Evolutionary conservation across 1,140 invertebrate genomes (phyloP), one percentile per base, ranked within the genome.

Genomic region (Pseudobourletiella spinata): DNA sequence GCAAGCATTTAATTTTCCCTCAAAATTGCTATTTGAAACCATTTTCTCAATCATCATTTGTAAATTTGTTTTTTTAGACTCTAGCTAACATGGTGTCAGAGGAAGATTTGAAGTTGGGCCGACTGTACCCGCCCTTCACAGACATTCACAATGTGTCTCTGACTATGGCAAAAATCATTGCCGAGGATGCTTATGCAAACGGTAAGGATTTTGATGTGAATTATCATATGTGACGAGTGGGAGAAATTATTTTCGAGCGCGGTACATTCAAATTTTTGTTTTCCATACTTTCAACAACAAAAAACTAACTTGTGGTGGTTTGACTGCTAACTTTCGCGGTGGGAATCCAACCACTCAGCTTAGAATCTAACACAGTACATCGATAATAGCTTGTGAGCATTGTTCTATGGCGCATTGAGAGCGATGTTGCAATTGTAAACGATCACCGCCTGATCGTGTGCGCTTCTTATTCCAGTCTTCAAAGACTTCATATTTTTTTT

Each of bases 111-210:
- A 80, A 80, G 0, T 82, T 83, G 59, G 65, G 95, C 95, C 87
- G 91, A 65, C 80, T 99, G 25, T 99, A 98, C 74, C 97, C 97
- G 16, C 91, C 94, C 0, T 78, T 99, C 11, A 77, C 81, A n/a
- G 82, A 85, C 18, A 95, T 99, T 70, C 83, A 86, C 64, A 83
- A 89, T 50, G 91, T 94, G 54, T 98, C 95, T 0, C 69, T 94
- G 1, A 80, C 83, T 66, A 96, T 99, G 68, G 95, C 95, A 4
- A 81, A 83, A 2, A 80, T 84, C 69, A 78, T 98, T 61, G 86
- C 89, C 28, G 83, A 93, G 64, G 88, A 91, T 74, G 89, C 91
- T n/a, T 99, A 95, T 71, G 78, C 82, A 73, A 85, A 81, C 77
- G 84, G 88, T 86, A 81, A 76, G 74, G 57, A 16, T 16, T 57